Evolutionary conservation across 2,797 vertebrate species (phyloP).

Genomic region (Todus mexicanus): DNA sequence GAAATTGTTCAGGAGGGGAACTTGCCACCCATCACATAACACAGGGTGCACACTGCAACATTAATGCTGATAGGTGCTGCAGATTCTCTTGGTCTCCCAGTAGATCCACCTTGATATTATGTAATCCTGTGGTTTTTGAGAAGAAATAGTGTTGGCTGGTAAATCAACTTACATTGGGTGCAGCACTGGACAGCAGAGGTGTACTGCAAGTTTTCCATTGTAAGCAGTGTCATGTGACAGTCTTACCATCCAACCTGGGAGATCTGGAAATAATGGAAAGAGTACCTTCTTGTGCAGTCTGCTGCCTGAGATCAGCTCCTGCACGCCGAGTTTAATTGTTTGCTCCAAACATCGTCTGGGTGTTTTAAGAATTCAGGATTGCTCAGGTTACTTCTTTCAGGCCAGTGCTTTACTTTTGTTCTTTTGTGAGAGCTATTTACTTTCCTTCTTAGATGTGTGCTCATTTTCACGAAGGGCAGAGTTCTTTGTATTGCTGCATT

Average conservation of each 20-base stretch:
- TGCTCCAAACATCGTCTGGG: neutral
- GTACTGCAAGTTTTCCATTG: neutral
- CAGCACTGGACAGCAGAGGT: neutral
- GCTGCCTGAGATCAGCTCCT: neutral
- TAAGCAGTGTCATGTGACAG: neutral
- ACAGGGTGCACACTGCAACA: neutral
- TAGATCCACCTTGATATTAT: neutral
- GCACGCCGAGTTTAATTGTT: neutral
- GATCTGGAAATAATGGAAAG: neutral
- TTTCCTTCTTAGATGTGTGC: conserved; percentile 46
- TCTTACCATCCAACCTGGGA: neutral
- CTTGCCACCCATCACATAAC: neutral
- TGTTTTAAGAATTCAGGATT: conserved; percentile 11
- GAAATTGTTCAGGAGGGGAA: neutral
- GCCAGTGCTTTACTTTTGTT: conserved; percentile 9
- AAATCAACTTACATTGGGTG: neutral
- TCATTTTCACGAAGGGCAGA: conserved; percentile 8
- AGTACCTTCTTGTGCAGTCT: neutral
- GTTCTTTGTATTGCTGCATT: conserved; percentile 31
- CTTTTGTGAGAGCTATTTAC: conserved; percentile 46
- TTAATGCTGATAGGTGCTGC: neutral
- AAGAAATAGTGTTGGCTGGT: neutral
- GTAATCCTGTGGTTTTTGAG: neutral
- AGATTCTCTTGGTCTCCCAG: neutral
- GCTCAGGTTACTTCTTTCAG: conserved; percentile 13